Base-by-base conservation (phyloP, 1,140 invertebrate species). In the Drosophila prosaltans region DNA sequence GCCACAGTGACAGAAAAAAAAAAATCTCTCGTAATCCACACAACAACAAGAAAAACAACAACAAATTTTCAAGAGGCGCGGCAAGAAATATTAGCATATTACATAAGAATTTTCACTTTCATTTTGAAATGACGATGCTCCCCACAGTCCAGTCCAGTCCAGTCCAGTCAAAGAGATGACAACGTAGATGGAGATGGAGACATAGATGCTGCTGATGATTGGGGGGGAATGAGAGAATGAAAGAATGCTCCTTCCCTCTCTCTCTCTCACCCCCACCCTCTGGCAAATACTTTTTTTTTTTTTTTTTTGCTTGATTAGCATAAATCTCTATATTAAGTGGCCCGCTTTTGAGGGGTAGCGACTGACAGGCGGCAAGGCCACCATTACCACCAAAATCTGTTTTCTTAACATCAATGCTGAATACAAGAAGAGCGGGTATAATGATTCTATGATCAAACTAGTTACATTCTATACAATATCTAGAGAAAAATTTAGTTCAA, bases 41-140 rank as follows among this genome's bases (percentile, higher is more conserved):
- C 45, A 59, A 10, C 26, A 57, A 24, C 28, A 36, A 58, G 65
- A 64, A 76, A 64, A 63, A 51, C 39, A 16, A 16, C 16, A 16
- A 16, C 43, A 45, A 72, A 60, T 78, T n/a, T 78, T 51, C 40
- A 66, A 66, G 32, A 76, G 69, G 74, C 69, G 45, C 66, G 73
- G 61, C 74, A 71, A 66, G 67, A 78, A 67, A 78, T 78, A 78
- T 78, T 78, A 78, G 74, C 76, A 78, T 78, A 78, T 78, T 78
- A 78, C 76, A 78, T 78, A 78, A 78, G 76, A 78, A 78, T 78
- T 78, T 78, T 78, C 76, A 78, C 76, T 78, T 78, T 78, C 76
- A 78, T 78, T 78, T 65, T 55, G 62, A 65, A 66, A 78, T 59
- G 68, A 58, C 21, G 74, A 30, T 30, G 24, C 21, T 32, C 43